Conservation (phyloP, 2,113 vertebrate species). For the Prunella fulvescens region DNA sequence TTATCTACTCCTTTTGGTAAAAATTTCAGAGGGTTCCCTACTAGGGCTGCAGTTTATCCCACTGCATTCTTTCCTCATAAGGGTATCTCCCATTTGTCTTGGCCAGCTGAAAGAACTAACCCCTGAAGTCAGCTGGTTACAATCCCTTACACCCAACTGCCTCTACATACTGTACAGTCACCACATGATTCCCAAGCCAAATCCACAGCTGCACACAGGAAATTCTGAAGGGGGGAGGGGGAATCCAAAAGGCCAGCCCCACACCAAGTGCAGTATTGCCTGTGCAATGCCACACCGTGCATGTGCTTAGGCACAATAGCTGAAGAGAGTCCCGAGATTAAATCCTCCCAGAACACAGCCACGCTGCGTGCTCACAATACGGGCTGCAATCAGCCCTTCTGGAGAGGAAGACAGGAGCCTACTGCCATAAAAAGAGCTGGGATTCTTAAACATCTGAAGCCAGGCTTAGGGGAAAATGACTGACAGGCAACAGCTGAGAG, state of each 20-base stretch:
- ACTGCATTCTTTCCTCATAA: neutral
- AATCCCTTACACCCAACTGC: conserved; percentile 20
- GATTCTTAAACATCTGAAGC: conserved; percentile 72
- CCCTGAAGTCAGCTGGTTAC: conserved; percentile 23
- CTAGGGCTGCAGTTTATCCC: neutral
- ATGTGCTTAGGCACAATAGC: neutral
- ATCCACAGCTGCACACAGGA: conserved; percentile 2
- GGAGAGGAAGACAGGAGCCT: conserved; percentile 38
- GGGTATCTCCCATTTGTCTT: neutral
- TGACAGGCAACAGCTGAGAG: conserved; percentile 78
- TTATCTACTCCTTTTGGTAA: neutral
- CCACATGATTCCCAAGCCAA: neutral
- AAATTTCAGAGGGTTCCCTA: neutral
- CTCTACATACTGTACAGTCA: neutral
- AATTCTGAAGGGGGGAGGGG: neutral
- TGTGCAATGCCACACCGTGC: neutral
- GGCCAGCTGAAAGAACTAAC: neutral
- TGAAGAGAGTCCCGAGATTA: neutral
- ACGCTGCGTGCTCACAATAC: conserved; percentile 9
- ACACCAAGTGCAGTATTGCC: neutral
- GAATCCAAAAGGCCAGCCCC: neutral
- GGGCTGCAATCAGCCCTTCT: conserved; percentile 22
- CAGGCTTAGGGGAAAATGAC: conserved; percentile 71
- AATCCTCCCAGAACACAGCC: neutral
- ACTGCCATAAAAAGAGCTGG: conserved; percentile 77